Conservation (phyloP, 2,888 invertebrate species). For the Thelaira solivaga region DNA sequence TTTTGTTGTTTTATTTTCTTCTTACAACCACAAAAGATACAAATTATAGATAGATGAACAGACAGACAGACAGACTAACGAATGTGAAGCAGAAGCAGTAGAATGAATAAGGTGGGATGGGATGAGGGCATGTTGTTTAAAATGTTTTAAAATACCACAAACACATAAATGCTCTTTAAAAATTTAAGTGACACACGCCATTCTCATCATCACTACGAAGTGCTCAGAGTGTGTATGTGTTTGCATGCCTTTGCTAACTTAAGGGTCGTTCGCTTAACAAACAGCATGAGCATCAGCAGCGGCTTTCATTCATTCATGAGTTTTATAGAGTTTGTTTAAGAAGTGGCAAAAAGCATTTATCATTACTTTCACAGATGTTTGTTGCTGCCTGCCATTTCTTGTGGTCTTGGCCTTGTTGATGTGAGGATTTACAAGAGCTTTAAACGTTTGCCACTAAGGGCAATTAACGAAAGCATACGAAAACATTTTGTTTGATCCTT, state of each 20-base stretch:
- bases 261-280: constrained; percentile 43
- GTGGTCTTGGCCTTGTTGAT: constrained; percentile 56
- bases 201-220: constrained; percentile 11
- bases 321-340: constrained; percentile 19
- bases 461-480: constrained; percentile 74
- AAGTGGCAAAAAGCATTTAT: constrained; percentile 35
- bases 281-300: not conserved
- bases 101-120: not conserved
- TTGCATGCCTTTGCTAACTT: constrained; percentile 43
- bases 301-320: constrained; percentile 19
- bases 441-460: constrained; percentile 74
- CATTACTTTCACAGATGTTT: constrained; percentile 18
- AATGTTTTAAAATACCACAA: constrained; percentile 53
- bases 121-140: not conserved
- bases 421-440: constrained; percentile 69
- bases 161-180: no score
- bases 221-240: constrained; percentile 4
- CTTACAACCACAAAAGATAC: constrained; percentile 39
- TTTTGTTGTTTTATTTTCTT: constrained; percentile 20
- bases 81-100: no score
- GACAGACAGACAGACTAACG: not conserved
- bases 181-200: constrained; percentile 48
- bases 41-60: not conserved
- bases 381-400: not conserved
- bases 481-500: constrained; percentile 74